These are phyloP conservation scores for Micrastur ruficollis DNA, from an alignment of 2,797 vertebrate species.

Conservation along the genomic window DNA sequence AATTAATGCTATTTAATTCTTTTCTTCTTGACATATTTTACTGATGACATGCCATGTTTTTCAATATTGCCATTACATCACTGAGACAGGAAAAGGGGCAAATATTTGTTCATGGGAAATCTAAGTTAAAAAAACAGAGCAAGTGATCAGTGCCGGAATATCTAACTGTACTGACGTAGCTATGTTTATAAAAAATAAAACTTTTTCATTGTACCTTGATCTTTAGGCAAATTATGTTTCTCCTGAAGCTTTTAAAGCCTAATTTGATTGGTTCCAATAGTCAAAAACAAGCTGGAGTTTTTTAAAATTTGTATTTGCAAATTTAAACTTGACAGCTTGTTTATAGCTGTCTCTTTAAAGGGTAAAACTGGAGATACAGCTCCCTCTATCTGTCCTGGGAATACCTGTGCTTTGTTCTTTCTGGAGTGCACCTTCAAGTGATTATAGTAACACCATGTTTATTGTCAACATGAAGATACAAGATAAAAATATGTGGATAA, in stretches of 20 bases:
- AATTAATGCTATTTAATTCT: background rate
- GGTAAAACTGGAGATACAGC: slow-evolving; percentile 57
- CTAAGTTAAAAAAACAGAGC: background rate
- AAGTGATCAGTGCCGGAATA: background rate
- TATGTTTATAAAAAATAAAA: background rate
- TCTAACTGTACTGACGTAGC: background rate
- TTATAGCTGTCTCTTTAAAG: background rate
- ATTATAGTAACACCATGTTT: background rate
- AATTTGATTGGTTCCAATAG: background rate
- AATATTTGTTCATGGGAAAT: background rate
- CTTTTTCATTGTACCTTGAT: background rate
- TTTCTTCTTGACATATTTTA: background rate
- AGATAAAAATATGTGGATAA: background rate
- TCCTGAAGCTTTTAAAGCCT: background rate
- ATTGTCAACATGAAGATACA: background rate
- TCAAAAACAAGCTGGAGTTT: background rate
- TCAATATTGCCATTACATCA: background rate
- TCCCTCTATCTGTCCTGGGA: slow-evolving; percentile 60
- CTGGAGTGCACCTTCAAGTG: background rate
- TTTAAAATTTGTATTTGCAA: background rate
- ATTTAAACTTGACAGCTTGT: background rate
- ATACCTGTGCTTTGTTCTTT: background rate
- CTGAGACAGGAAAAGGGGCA: background rate
- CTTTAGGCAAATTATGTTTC: background rate
- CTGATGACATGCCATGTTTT: background rate